Conservation (phyloP, 1,140 invertebrate genomes). For the Dryas iulia region DNA sequence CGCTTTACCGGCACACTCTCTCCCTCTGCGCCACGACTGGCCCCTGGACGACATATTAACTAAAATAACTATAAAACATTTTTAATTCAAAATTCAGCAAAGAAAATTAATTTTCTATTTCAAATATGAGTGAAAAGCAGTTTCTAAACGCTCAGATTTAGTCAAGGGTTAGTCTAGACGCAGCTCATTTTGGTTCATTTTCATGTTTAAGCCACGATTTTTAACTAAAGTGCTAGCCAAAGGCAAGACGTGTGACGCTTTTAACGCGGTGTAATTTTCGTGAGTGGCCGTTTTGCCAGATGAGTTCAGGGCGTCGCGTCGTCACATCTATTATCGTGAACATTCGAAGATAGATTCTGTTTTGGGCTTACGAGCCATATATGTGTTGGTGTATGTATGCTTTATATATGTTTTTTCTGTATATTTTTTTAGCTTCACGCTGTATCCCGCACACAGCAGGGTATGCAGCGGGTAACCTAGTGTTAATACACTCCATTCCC, state of each 20-base stretch:
- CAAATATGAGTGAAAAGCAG: neutral
- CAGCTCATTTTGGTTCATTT: neutral
- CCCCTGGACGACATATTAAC: too few relatives aligned
- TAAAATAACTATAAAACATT: too few relatives aligned
- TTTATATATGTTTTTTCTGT: neutral
- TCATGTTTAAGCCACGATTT: neutral
- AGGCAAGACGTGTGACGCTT: neutral
- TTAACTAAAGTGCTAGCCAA: neutral
- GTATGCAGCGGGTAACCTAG: too few relatives aligned
- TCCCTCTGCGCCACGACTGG: too few relatives aligned
- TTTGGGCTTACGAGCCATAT: neutral
- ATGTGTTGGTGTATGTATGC: neutral
- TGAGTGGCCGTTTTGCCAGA: neutral
- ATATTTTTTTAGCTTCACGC: neutral
- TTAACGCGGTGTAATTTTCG: constrained; percentile 1
- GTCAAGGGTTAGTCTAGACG: neutral
- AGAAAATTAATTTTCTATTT: too few relatives aligned
- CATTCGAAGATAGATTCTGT: neutral
- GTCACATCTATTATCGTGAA: neutral
- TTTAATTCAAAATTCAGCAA: too few relatives aligned
- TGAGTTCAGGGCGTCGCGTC: neutral
- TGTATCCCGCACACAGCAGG: too few relatives aligned
- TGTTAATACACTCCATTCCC: too few relatives aligned
- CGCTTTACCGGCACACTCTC: too few relatives aligned
- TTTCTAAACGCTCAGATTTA: neutral